Evolutionary conservation across 2,797 vertebrate genomes (phyloP), one percentile per base, ranked within the genome.

Genomic region (Sebastes steindachneri): DNA sequence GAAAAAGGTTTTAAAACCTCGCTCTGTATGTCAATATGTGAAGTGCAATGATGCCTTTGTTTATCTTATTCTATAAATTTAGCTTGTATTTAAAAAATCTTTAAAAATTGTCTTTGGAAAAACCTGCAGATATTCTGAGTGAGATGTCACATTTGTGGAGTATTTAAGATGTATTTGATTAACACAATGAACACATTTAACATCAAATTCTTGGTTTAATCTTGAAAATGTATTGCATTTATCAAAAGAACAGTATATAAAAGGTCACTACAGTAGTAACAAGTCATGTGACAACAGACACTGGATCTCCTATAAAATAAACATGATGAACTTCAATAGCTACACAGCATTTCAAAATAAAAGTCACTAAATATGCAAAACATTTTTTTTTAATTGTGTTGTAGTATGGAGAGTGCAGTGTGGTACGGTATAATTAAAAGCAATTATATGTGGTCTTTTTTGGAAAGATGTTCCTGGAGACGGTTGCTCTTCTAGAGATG

Each of bases 401-500:
- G 23, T 62, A 11, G 2, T 62, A 14, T 37, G 35, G 11, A 37
- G 11, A 37, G 35, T 12, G 0, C 1, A 17, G 26, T 15, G 4
- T 58, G 4, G 15, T 33, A 15, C 7, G 45, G 45, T 31, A 4
- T 55, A 10, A 23, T 35, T 5, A 23, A 68, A 8, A 67, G 28
- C 0, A 21, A 3, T 37, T 9, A 10, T 55, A 23, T 11, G 53
- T 23, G 15, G 60, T 33, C 5, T 11, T 73, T n/a, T 19, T 19
- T 29, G 2, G 28, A 4, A 15, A 5, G 51, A 60, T 48, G 9
- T 7, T 51, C 17, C 23, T 15, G 35, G 35, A 62, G 17, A 28
- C n/a, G 1, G 67, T 7, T n/a, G 31, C 12, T 71, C 41, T 12
- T 69, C 75, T 88, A 92, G 0, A 92, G 29, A 59, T 53, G 63